Conservation (phyloP, 2,888 invertebrate genomes). For the Aphrophora alni region DNA sequence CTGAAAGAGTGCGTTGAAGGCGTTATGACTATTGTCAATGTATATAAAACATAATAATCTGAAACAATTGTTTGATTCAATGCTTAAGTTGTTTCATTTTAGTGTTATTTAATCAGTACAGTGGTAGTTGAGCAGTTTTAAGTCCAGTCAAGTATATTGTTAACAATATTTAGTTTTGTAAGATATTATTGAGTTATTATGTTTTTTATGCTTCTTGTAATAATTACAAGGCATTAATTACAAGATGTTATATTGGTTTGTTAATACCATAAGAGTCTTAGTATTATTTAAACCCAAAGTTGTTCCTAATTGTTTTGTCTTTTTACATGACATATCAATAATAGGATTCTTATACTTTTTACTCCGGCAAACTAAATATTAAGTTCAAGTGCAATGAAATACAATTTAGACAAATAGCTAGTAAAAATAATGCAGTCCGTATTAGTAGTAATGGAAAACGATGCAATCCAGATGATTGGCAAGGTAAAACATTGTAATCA, state of each 20-base stretch:
- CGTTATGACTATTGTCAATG: not conserved
- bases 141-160: not conserved
- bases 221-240: not conserved
- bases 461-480: no score
- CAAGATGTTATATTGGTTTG: conserved; percentile 9
- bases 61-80: not conserved
- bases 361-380: no score
- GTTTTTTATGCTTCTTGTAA: not conserved
- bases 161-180: not conserved
- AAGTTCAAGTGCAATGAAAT: no score
- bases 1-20: no score
- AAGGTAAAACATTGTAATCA: no score
- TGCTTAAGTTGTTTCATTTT: not conserved
- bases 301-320: no score
- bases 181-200: not conserved
- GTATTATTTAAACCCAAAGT: not conserved
- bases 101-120: not conserved
- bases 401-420: no score
- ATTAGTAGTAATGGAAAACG: no score
- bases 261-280: not conserved
- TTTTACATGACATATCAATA: no score
- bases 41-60: not conserved
- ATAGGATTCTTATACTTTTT: no score
- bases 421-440: no score
- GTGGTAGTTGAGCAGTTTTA: not conserved